Evolutionary conservation across 2,888 invertebrate species (phyloP), one percentile per base, ranked within the genome.

Genomic region (Tipula lateralis): DNA sequence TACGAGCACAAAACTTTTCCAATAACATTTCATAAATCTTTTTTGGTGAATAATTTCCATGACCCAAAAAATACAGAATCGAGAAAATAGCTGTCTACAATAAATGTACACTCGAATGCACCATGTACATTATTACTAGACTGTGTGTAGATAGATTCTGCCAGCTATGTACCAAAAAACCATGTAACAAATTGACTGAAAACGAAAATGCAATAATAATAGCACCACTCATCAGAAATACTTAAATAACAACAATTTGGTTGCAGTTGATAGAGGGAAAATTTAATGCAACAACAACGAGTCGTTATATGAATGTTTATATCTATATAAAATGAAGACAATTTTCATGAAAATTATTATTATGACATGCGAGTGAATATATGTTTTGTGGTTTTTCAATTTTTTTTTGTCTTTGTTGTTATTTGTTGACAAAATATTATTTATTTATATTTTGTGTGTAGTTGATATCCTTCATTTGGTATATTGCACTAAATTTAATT

Each of bases 341-440:
- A 66, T 9, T 9, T 66, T 66, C 66, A 66, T 66, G 66, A 66
- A 66, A 66, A 66, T 66, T 66, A 66, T 66, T 66, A 24, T 66
- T 66, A 66, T 66, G 66, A 66, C 66, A 66, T 66, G 24, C 66
- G 66, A 66, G 66, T 66, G 66, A 66, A 66, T 66, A 50, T 44
- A 19, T 24, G 24, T 66, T 66, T 66, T 66, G 66, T 66, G 66
- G 66, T 24, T 66, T 66, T 66, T 66, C 66, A 66, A 66, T 66
- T 66, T 66, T 66, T 66, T 24, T 0, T 66, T 24, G 9, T 39
- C 13, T 39, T 39, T 13, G 9, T 13, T 39, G 9, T 39, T 24
- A 66, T 24, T 24, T 66, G 66, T 24, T 66, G 66, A 66, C 66
- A 66, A 66, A 19, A 66, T 24, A 9, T 24, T 12, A 66, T 24